Conservation (phyloP, 2,797 vertebrate species). For the Squalus acanthias region DNA sequence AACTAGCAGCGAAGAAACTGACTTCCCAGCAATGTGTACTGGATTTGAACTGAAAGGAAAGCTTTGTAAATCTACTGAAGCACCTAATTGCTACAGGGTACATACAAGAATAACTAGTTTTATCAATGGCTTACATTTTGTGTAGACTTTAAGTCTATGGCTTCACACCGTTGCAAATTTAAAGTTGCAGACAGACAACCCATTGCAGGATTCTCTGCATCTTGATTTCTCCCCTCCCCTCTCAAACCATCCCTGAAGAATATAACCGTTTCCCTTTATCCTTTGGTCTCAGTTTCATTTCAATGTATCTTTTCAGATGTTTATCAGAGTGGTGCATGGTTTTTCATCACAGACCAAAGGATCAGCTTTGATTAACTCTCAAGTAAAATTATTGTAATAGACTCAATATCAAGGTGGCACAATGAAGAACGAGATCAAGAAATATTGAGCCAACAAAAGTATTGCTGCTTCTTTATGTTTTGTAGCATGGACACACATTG, state of each 20-base stretch:
- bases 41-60: neutral
- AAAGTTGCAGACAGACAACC: neutral
- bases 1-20: neutral
- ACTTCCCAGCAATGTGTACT: neutral
- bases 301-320: neutral
- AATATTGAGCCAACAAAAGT: neutral
- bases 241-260: neutral
- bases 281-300: slow-evolving; percentile 5
- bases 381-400: neutral
- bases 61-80: neutral
- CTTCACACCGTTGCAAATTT: neutral
- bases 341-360: slow-evolving; percentile 10
- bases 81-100: too few species aligned
- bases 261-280: neutral
- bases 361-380: neutral
- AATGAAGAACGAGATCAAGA: neutral
- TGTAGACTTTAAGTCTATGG: neutral
- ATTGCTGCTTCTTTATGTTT: neutral
- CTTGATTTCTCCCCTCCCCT: neutral
- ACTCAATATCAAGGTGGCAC: neutral
- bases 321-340: neutral
- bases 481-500: neutral
- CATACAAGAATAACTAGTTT: neutral
- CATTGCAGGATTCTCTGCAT: too few species aligned
- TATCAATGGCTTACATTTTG: neutral